phyloP scores from a whole-genome alignment of 2,888 invertebrate genomes.

The Didymodactylos carnosus region DNA sequence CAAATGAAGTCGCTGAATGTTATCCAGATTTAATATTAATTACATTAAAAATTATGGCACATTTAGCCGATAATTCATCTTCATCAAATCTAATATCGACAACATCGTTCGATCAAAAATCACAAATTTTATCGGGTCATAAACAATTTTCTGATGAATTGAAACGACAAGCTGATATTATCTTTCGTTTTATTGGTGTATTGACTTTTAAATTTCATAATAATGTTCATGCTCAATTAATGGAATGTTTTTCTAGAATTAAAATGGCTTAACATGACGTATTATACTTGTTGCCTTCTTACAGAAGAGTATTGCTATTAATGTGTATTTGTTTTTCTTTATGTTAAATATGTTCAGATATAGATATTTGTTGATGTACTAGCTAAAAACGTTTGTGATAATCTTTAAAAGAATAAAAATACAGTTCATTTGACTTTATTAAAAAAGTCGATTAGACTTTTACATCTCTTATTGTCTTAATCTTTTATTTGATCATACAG shows the following conservation, averaged over 20 bases:
- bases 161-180: neutral
- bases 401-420: no score
- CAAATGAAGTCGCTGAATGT: neutral
- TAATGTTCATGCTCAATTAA: neutral
- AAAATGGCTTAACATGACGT: neutral
- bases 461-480: no score
- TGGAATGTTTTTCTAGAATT: neutral
- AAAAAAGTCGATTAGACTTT: no score
- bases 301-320: slow-evolving; percentile 36
- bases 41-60: neutral
- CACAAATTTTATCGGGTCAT: neutral
- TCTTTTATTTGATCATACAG: no score
- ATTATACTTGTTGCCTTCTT: no score
- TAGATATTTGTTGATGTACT: no score
- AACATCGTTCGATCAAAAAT: neutral
- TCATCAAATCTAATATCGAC: neutral
- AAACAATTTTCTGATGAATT: neutral
- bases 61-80: neutral
- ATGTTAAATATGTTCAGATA: no score
- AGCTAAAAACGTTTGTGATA: no score
- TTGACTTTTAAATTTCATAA: neutral
- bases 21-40: neutral
- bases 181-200: neutral
- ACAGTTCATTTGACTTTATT: no score
- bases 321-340: no score